phyloP scores from a whole-genome alignment of 2,113 vertebrate genomes.

The Anolis carolinensis region DNA sequence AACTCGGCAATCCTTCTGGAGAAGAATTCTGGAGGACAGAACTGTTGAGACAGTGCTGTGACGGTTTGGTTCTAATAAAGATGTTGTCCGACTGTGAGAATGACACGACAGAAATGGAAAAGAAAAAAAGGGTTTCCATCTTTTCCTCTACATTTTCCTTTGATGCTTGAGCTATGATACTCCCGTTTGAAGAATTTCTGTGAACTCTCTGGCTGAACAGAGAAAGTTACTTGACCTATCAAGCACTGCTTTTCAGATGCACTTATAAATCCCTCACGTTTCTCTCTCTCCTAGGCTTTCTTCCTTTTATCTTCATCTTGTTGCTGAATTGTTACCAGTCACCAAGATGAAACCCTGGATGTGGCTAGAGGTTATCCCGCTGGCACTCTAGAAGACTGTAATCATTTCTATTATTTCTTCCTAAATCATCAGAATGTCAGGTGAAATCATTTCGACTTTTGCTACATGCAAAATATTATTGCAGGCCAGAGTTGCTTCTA shows the following conservation, averaged over 20 bases:
- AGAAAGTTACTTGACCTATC: neutral
- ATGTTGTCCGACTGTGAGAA: too few species aligned
- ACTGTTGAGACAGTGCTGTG: too few species aligned
- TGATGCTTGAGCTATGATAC: neutral
- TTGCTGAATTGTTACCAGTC: neutral
- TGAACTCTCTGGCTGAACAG: neutral
- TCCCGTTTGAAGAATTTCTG: neutral
- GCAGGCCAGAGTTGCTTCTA: neutral
- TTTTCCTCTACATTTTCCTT: neutral
- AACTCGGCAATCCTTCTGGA: too few species aligned
- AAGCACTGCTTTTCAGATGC: neutral
- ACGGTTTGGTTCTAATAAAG: too few species aligned
- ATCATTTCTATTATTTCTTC: slow-evolving; percentile 29
- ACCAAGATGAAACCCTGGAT: slow-evolving; percentile 33
- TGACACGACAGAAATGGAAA: too few species aligned
- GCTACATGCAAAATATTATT: neutral
- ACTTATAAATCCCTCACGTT: neutral
- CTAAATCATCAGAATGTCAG: slow-evolving; percentile 1
- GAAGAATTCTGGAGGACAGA: too few species aligned
- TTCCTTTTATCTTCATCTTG: slow-evolving; percentile 7
- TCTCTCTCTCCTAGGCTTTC: neutral
- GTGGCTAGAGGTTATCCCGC: slow-evolving; percentile 31
- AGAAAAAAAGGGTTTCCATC: neutral
- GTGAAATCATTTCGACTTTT: neutral
- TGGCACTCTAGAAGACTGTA: slow-evolving; percentile 25